Conservation (phyloP, 2,113 vertebrate species). For the Triplophysa siluroides region DNA sequence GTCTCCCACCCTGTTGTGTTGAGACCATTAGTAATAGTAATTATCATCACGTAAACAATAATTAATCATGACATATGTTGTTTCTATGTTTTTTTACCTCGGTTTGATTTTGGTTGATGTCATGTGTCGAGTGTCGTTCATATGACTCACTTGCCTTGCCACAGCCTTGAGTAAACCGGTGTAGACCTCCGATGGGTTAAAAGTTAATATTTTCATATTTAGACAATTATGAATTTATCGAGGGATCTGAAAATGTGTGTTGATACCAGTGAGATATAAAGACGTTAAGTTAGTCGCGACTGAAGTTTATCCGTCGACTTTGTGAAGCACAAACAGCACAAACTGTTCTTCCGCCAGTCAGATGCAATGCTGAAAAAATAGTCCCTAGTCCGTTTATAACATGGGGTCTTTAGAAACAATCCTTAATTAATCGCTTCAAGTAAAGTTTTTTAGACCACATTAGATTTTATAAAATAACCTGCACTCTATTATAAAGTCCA, state of each 20-base stretch:
- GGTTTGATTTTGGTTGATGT: too few relatives aligned
- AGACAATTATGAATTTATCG: too few relatives aligned
- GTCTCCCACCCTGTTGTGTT: too few relatives aligned
- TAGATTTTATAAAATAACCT: slow-evolving; percentile 50
- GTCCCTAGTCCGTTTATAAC: slow-evolving; percentile 29
- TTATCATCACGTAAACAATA: too few relatives aligned
- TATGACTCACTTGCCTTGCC: too few relatives aligned
- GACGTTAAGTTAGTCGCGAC: slow-evolving; percentile 31
- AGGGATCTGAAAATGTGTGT: background rate
- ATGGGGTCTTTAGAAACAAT: slow-evolving; percentile 41
- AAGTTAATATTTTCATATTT: too few relatives aligned
- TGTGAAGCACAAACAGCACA: slow-evolving; percentile 51
- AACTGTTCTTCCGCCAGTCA: slow-evolving; percentile 67
- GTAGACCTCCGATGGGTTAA: too few relatives aligned
- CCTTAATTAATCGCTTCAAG: slow-evolving; percentile 44
- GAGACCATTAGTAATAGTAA: too few relatives aligned
- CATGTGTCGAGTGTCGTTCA: too few relatives aligned
- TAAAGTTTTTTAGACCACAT: slow-evolving; percentile 45
- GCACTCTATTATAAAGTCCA: slow-evolving; percentile 51
- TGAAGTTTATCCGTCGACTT: background rate
- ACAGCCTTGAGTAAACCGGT: too few relatives aligned
- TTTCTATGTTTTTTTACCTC: too few relatives aligned
- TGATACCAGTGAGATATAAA: slow-evolving; percentile 23
- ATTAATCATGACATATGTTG: too few relatives aligned
- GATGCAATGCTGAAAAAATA: slow-evolving; percentile 23